Evolutionary conservation across 2,797 vertebrate species (phyloP).

Genomic region (Epinephelus malabaricus): DNA sequence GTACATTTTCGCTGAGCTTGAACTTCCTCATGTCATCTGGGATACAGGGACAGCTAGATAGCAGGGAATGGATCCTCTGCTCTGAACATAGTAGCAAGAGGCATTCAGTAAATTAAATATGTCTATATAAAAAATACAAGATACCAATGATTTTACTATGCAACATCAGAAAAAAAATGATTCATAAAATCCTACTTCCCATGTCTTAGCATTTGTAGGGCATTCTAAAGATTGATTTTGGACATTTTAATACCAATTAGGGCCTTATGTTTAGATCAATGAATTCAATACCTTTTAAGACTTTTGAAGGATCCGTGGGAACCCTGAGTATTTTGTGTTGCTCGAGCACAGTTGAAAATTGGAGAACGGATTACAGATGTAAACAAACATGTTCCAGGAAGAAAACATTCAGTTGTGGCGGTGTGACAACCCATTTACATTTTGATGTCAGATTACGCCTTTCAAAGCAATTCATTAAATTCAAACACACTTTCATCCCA

Average conservation of each 20-base stretch:
- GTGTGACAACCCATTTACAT: neutral
- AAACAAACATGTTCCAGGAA: too few relatives aligned
- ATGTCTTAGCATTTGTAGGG: too few relatives aligned
- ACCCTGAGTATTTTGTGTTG: neutral
- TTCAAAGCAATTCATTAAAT: neutral
- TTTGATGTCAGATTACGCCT: neutral
- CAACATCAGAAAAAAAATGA: neutral
- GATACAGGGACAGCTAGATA: too few relatives aligned
- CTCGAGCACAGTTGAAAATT: too few relatives aligned
- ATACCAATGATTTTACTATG: neutral
- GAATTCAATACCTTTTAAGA: neutral
- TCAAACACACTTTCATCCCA: neutral
- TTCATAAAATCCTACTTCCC: neutral
- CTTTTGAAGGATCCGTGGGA: neutral
- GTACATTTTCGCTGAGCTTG: too few relatives aligned
- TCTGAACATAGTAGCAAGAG: too few relatives aligned
- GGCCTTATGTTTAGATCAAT: neutral
- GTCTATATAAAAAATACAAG: too few relatives aligned
- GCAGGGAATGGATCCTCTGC: too few relatives aligned
- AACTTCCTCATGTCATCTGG: neutral
- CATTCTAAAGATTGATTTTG: neutral
- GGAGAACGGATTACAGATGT: too few relatives aligned
- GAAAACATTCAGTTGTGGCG: neutral
- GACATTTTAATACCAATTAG: neutral
- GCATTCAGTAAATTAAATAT: too few relatives aligned